These are phyloP conservation scores for Parnassius glacialis DNA, from an alignment of 2,888 invertebrate genomes.

Conservation along the genomic window DNA sequence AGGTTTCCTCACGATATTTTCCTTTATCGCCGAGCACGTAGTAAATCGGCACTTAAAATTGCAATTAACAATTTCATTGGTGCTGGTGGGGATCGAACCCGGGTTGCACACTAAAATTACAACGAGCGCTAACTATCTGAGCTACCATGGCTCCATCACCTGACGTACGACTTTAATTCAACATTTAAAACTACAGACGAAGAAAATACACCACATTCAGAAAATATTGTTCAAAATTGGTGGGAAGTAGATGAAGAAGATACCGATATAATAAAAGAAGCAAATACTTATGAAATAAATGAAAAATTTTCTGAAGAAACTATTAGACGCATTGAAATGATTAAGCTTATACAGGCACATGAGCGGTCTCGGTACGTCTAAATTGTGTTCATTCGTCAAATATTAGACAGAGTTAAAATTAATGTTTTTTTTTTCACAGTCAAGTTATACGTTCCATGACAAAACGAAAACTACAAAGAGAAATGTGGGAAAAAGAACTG, in stretches of 20 bases:
- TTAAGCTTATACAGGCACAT: conserved; percentile 56
- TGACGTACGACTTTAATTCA: too few relatives aligned
- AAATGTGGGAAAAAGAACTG: conserved; percentile 55
- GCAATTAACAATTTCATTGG: too few relatives aligned
- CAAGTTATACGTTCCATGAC: conserved; percentile 39
- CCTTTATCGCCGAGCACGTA: too few relatives aligned
- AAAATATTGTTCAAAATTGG: conserved; percentile 18
- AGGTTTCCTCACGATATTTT: too few relatives aligned
- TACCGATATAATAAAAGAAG: conserved; percentile 26
- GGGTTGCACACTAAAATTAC: too few relatives aligned
- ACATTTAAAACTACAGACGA: conserved; percentile 7
- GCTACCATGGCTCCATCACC: too few relatives aligned
- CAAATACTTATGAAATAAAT: conserved; percentile 32
- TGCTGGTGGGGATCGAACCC: too few relatives aligned
- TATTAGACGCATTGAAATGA: conserved; percentile 37
- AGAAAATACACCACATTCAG: conserved; percentile 9
- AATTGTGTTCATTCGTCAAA: neutral
- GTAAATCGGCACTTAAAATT: too few relatives aligned
- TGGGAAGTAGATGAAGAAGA: conserved; percentile 33
- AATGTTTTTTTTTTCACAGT: conserved; percentile 36
- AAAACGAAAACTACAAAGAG: conserved; percentile 39
- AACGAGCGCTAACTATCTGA: too few relatives aligned
- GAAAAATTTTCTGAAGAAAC: conserved; percentile 46
- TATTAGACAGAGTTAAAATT: neutral
- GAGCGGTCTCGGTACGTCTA: conserved; percentile 52